Percentiles rank a stretch among this genome's conserved stretches.
These are phyloP conservation scores for Pomatorhinus ruficollis DNA, from an alignment of 2,113 vertebrate species.

Conservation along the genomic window DNA sequence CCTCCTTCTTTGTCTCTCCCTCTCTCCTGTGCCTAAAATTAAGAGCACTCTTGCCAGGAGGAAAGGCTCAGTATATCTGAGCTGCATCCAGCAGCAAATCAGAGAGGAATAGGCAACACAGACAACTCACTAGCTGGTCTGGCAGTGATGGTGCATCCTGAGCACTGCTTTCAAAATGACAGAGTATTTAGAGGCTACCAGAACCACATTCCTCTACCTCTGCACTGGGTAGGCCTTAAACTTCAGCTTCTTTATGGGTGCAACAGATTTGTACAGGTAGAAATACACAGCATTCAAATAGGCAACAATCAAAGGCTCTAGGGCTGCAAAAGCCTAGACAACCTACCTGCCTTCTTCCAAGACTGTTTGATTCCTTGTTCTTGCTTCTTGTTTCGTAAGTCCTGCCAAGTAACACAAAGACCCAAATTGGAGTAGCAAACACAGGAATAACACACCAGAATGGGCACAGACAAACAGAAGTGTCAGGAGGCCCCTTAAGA, in stretches of 20 bases:
- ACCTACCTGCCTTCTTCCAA: neutral
- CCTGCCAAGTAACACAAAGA: neutral
- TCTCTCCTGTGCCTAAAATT: neutral
- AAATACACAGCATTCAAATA: neutral
- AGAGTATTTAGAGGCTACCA: neutral
- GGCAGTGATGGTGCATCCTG: neutral
- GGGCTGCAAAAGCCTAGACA: neutral
- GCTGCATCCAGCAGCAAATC: neutral
- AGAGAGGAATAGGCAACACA: rapidly evolving
- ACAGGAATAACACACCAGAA: neutral
- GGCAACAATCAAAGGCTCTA: neutral
- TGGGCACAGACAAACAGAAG: neutral
- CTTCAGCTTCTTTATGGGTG: neutral
- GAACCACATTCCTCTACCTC: neutral
- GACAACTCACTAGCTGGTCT: neutral
- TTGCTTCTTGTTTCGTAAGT: neutral
- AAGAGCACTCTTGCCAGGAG: neutral
- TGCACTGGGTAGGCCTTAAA: neutral
- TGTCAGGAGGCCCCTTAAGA: neutral
- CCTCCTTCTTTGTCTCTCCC: neutral
- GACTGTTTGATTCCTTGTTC: neutral
- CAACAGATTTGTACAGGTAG: rapidly evolving
- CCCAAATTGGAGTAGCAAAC: neutral
- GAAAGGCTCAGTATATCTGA: neutral
- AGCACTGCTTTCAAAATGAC: neutral